Base-by-base conservation (phyloP, 2,888 invertebrate species). In the Noctua pronuba region DNA sequence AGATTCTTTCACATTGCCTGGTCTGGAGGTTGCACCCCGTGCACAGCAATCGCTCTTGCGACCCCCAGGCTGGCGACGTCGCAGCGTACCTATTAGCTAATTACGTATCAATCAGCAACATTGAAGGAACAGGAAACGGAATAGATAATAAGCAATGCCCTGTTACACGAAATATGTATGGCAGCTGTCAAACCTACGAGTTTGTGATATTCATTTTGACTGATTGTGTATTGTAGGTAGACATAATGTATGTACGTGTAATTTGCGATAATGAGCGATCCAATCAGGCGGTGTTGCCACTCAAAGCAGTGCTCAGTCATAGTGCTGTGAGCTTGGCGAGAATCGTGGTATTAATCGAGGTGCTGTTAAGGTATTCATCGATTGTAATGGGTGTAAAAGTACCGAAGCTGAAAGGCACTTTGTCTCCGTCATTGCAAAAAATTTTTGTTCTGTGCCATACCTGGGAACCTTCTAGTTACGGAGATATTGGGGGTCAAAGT, bases 231-330 rank as follows among this genome's bases (percentile, higher is more conserved):
- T 13, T 60, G 60, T 10, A 31, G 18, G 55, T 58, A 55, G 35
- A 77, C 60, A 66, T 66, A 41, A 46, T 68, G 13, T 44, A 10
- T 31, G 21, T n/a, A 70, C 10, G 38, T 73, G 81, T 16, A 84
- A 60, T 84, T 79, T 41, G 11, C 28, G 46, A 67, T 73, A 68
- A 80, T 67, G 24, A 68, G 67, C 62, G 68, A 82, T 71, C 58
- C 44, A 82, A 82, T 80, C 74, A 81, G 6, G 58, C 21, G 24
- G 7, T 64, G 46, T 35, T 71, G 66, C 46, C n/a, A 28, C 38
- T 69, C 84, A 55, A 70, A 67, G 73, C 68, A 31, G 11, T 82
- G 60, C 35, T 82, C 80, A 74, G 28, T 72, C 31, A 79, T 16
- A 66, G 62, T 28, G n/a, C 28, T 31, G 13, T 49, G 38, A 82